A percentile compares a stretch with the other conserved stretches of the same genome.
phyloP scores from a whole-genome alignment of 2,888 invertebrate species.

The Synanthedon vespiformis region DNA sequence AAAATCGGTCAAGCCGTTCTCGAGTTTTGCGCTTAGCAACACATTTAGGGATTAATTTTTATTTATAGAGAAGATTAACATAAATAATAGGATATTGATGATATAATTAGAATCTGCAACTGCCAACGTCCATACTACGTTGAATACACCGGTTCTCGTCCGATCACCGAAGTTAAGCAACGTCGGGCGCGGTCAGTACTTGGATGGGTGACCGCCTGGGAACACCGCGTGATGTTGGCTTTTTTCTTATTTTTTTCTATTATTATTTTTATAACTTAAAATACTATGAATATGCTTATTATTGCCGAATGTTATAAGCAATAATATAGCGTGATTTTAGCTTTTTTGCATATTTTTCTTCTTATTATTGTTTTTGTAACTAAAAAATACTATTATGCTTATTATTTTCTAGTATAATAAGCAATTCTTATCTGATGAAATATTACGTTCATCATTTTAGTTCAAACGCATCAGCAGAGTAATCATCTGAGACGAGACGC shows the following conservation, averaged over 20 bases:
- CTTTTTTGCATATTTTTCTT: background rate
- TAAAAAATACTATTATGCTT: too few relatives aligned
- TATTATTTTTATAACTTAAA: conserved; percentile 1
- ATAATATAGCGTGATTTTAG: background rate
- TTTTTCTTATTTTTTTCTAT: background rate
- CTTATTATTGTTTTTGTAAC: background rate
- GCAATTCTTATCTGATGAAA: background rate
- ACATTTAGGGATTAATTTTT: too few relatives aligned
- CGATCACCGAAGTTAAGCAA: conserved; percentile 45
- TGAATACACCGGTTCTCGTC: conserved; percentile 43
- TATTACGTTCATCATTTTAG: conserved; percentile 5
- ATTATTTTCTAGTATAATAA: too few relatives aligned
- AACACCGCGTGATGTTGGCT: conserved; percentile 16
- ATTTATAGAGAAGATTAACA: too few relatives aligned
- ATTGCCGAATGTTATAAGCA: too few relatives aligned
- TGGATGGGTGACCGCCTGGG: conserved; percentile 18
- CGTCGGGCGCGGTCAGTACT: conserved; percentile 25
- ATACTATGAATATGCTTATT: background rate
- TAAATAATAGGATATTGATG: too few relatives aligned
- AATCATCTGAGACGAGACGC: conserved; percentile 18
- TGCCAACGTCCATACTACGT: conserved; percentile 13
- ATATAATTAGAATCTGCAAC: too few relatives aligned
- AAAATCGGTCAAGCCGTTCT: too few relatives aligned
- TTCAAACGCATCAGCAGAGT: conserved; percentile 6
- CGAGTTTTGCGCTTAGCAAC: too few relatives aligned